Conservation (phyloP, 1,140 invertebrate species). For the Vollenhovia emeryi region DNA sequence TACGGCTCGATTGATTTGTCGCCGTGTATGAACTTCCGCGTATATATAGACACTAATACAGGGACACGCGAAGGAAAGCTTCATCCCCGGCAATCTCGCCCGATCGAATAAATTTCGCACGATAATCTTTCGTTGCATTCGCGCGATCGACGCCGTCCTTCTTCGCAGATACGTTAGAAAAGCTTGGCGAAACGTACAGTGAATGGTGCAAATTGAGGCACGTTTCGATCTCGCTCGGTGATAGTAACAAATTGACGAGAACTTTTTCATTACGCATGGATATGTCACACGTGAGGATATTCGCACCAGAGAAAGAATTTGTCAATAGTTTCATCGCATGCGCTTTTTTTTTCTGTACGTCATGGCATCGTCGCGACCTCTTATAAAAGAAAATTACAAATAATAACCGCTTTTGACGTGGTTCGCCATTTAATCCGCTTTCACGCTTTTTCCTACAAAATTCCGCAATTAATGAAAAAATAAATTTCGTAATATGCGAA, state of each 20-base stretch:
- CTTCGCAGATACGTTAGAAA: conserved; percentile 14
- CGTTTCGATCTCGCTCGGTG: conserved; percentile 12
- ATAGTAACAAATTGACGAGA: conserved; percentile 39
- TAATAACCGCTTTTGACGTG: neutral
- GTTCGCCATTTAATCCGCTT: neutral
- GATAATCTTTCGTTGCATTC: conserved; percentile 63
- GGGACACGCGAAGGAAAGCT: neutral
- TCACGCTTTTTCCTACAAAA: neutral
- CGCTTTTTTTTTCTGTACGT: neutral
- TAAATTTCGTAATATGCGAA: conserved; percentile 31
- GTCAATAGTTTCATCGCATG: neutral
- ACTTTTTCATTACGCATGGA: conserved; percentile 24
- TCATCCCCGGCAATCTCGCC: neutral
- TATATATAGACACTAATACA: conserved; percentile 4
- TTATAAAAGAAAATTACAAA: conserved; percentile 23
- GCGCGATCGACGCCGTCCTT: conserved; percentile 17
- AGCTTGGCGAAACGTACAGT: conserved; percentile 1
- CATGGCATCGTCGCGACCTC: neutral
- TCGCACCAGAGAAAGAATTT: neutral
- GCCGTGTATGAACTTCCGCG: conserved; percentile 17
- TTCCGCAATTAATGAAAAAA: conserved; percentile 36
- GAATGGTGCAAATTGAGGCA: conserved; percentile 46
- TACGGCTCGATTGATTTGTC: conserved; percentile 77
- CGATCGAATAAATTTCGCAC: conserved; percentile 66
- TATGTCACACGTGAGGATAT: conserved; percentile 16